Conservation (phyloP, 1,140 invertebrate genomes). For the Ptiloglossa arizonensis region DNA sequence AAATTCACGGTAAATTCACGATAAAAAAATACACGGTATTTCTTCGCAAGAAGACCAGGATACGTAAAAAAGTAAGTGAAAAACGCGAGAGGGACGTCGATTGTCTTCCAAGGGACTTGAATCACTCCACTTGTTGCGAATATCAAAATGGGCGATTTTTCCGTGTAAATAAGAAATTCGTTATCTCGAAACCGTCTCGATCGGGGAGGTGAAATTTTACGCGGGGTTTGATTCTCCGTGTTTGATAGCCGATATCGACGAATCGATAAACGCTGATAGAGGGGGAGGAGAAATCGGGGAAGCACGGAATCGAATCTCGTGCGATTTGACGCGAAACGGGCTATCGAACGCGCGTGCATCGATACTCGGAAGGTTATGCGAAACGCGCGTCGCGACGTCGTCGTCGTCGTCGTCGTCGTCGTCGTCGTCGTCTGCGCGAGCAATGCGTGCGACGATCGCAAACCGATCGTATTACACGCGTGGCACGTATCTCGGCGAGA, state of each 20-base stretch:
- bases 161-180: no score
- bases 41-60: no score
- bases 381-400: slow-evolving; percentile 11
- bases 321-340: background rate
- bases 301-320: background rate
- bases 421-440: background rate
- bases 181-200: no score
- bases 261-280: background rate
- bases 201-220: no score
- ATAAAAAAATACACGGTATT: no score
- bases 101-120: no score
- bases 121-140: no score
- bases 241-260: background rate
- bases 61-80: no score
- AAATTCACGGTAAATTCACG: no score
- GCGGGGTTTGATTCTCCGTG: background rate
- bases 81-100: no score
- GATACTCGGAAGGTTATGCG: background rate
- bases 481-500: slow-evolving; percentile 30
- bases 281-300: background rate
- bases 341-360: background rate
- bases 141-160: no score
- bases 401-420: no score
- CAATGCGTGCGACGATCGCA: slow-evolving; percentile 41
- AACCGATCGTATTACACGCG: slow-evolving; percentile 33